These are phyloP conservation scores for Notothenia rossii DNA, from an alignment of 2,113 vertebrate genomes.

Conservation along the genomic window DNA sequence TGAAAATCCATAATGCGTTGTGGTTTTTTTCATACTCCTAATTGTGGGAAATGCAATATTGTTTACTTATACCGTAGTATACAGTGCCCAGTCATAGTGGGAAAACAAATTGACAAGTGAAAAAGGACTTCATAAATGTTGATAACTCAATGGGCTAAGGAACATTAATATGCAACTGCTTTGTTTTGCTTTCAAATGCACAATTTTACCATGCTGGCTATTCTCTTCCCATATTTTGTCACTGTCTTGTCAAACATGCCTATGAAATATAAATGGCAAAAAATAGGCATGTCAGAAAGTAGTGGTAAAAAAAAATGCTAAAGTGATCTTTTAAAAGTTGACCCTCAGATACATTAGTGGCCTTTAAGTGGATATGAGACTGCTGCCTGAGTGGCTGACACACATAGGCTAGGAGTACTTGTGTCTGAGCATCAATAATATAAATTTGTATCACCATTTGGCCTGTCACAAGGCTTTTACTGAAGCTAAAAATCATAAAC, in stretches of 20 bases:
- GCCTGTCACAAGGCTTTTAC: constrained; percentile 80
- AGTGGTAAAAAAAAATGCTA: constrained; percentile 19
- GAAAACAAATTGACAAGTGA: background rate
- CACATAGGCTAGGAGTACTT: constrained; percentile 41
- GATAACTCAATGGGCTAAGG: background rate
- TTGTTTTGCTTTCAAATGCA: background rate
- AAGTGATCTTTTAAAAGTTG: constrained; percentile 29
- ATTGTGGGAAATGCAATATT: background rate
- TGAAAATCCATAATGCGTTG: constrained; percentile 12
- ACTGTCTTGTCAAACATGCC: background rate
- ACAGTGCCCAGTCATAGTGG: no score
- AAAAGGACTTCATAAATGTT: background rate
- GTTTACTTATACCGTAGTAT: background rate
- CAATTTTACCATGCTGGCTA: background rate
- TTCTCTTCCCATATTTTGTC: background rate
- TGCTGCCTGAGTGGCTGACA: constrained; percentile 43
- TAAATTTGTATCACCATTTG: constrained; percentile 75
- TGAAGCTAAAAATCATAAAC: constrained; percentile 78
- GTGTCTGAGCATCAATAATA: constrained; percentile 65
- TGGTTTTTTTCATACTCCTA: background rate
- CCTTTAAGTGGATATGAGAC: constrained; percentile 16
- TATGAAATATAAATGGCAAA: background rate
- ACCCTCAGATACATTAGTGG: constrained; percentile 19
- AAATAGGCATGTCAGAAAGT: constrained; percentile 2
- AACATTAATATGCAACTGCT: background rate